Base-by-base conservation (phyloP, 2,888 invertebrate species). In the Andricus curvator region DNA sequence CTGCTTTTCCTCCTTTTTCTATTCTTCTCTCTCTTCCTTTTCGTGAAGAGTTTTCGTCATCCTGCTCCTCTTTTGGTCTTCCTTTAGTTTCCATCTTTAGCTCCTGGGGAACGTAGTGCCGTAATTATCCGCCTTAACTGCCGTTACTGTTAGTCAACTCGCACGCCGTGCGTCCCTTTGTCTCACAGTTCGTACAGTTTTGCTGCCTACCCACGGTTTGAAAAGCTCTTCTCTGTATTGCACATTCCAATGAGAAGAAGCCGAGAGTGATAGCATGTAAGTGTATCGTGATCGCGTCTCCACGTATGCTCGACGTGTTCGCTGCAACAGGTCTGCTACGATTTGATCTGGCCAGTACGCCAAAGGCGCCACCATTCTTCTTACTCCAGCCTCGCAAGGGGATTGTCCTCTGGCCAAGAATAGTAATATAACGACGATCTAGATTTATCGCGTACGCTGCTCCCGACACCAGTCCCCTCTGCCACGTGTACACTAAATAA, bases 111-210 rank as follows among this genome's bases (percentile, higher is more conserved):
- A 84, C 84, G 85, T 81, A 83, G 81, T 80, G 79, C 77, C 83
- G 86, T 88, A 89, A 89, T 89, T 89, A 89, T 85, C 87, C 86
- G 80, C 84, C 84, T 86, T 89, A 89, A 89, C 88, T 88, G 85
- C 87, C 83, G 84, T 86, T 87, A 88, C 88, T 88, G 88, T 88
- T 89, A 87, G 84, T 83, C 83, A 80, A 80, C 81, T 85, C 80
- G 81, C 85, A 84, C 82, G 81, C 82, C 81, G 82, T 83, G 79
- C 78, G 80, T 84, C 77, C 83, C 81, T 83, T 85, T 84, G 84
- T 85, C 82, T 84, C 82, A 80, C 78, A 83, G 82, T 77, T 81
- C 80, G 78, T 77, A 77, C 78, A 81, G 84, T 85, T 85, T 82
- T 83, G 80, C 82, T 84, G 78, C 80, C 81, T 78, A 80, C 81